A percentile compares a stretch with the other conserved stretches of the same genome.
Evolutionary conservation across 1,140 invertebrate genomes (phyloP).

Genomic region (Tetramorium parvispinum): DNA sequence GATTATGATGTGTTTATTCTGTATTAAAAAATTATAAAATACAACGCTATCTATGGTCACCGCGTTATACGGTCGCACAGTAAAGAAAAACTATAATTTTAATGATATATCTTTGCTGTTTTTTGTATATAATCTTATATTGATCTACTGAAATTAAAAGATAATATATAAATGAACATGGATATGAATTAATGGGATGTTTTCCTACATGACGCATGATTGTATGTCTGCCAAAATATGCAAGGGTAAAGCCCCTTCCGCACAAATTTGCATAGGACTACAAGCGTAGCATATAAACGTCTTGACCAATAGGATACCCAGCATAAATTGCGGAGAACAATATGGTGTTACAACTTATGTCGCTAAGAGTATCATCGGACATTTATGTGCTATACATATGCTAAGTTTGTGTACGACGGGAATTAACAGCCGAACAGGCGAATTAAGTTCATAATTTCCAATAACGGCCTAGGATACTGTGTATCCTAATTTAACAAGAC

Average conservation of each 20-base stretch:
- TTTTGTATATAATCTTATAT: neutral
- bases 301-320: slow-evolving; percentile 37
- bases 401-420: slow-evolving; percentile 29
- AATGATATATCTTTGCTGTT: neutral
- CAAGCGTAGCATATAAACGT: slow-evolving; percentile 26
- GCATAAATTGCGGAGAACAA: slow-evolving; percentile 45
- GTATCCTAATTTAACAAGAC: neutral
- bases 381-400: slow-evolving; percentile 17
- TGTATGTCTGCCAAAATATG: slow-evolving; percentile 28
- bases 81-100: neutral
- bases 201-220: neutral
- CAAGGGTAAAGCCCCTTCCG: neutral
- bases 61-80: neutral
- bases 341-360: slow-evolving; percentile 26
- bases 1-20: neutral
- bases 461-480: neutral
- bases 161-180: neutral
- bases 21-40: neutral
- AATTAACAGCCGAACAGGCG: neutral
- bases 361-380: slow-evolving; percentile 24
- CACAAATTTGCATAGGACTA: slow-evolving; percentile 43
- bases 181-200: neutral
- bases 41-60: neutral
- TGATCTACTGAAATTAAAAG: neutral
- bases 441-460: slow-evolving; percentile 17